Percentiles rank a stretch among this genome's conserved stretches.
phyloP scores from a whole-genome alignment of 2,888 invertebrate species.

The Caradrina kadenii region DNA sequence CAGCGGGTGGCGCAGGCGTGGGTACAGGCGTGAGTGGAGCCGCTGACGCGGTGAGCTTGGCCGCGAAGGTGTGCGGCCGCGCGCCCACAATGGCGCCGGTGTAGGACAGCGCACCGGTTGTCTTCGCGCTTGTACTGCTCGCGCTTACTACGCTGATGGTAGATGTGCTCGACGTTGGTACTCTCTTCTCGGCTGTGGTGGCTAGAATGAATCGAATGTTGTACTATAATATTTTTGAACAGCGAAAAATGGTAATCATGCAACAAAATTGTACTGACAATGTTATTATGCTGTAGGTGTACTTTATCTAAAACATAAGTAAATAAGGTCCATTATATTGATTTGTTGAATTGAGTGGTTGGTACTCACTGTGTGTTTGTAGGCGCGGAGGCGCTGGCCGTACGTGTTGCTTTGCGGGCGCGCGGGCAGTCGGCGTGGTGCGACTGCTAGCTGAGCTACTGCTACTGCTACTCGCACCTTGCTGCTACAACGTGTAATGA shows the following conservation, averaged over 20 bases:
- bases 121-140: conserved; percentile 70
- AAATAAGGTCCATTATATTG: no score
- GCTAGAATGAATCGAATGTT: conserved; percentile 28
- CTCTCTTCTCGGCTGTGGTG: conserved; percentile 84
- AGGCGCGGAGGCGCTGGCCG: conserved; percentile 87
- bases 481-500: conserved; percentile 12
- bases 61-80: conserved; percentile 93
- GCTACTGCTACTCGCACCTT: conserved; percentile 54
- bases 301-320: no score
- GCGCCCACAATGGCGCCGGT: conserved; percentile 89
- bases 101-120: conserved; percentile 84
- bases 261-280: not conserved
- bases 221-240: not conserved
- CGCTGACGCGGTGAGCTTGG: conserved; percentile 91
- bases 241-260: not conserved
- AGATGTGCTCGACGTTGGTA: conserved; percentile 42
- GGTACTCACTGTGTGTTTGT: conserved; percentile 84
- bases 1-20: conserved; percentile 67
- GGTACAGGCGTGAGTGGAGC: conserved; percentile 63
- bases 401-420: conserved; percentile 77
- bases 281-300: no score
- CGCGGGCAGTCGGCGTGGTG: conserved; percentile 73
- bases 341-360: not conserved
- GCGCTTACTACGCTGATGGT: conserved; percentile 47
- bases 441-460: conserved; percentile 74